Evolutionary conservation across 1,140 invertebrate species (phyloP), one percentile per base, ranked within the genome.

Genomic region (Mylabris phalerata): DNA sequence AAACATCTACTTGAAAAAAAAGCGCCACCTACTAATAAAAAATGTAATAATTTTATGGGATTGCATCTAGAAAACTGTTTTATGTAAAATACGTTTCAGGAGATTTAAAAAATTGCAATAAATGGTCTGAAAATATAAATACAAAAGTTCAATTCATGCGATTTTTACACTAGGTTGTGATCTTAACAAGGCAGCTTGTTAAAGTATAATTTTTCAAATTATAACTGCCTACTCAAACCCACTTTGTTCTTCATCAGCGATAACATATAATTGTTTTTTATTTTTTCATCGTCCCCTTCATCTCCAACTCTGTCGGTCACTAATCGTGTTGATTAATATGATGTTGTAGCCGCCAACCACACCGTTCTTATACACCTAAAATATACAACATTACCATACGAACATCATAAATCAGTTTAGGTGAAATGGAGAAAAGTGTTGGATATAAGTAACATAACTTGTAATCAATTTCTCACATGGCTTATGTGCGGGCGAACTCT

Each of bases 381-480:
- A 61, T 61, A 61, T 61, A 61, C 55, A 61, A 48, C 50, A 61
- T 61, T 61, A 61, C 55, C 60, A 61, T 61, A 61, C 48, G 55
- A 57, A 44, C 47, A 44, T 51, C 38, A 61, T 61, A 61, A 61
- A 61, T 61, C 60, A 61, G 60, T 45, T 45, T 48, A 7, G 32
- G 7, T 32, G 42, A 39, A 57, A 54, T 54, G 55, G 56, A 61
- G 7, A 32, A 49, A 58, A 56, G 55, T 61, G 60, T 61, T 61
- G 60, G 50, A 57, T 47, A 50, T 55, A 57, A 54, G 46, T 45
- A 32, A 41, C 48, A 54, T 45, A 13, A 32, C 25, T 61, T 61
- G 60, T 61, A 61, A 61, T 61, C 60, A 61, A 61, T 61, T 61
- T 61, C 60, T 58, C 60, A 57, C 55, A 54, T 61, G 50, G 56